Evolutionary conservation across 2,797 vertebrate species (phyloP).

Genomic region (Sebastes iracundus): DNA sequence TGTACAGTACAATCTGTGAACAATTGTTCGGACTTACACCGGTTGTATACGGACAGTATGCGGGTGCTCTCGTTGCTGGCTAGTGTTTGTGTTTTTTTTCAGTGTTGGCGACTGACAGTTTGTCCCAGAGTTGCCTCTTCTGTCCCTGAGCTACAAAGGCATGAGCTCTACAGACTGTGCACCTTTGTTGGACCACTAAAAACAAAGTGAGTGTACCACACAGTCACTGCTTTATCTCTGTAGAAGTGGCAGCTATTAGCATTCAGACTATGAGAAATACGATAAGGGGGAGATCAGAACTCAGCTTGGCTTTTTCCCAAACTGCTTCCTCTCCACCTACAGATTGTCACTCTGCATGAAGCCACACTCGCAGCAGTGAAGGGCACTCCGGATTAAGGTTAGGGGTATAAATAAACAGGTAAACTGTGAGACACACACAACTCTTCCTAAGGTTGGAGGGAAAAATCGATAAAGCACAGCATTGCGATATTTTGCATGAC

Average conservation of each 20-base stretch:
- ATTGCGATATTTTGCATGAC: too few species aligned
- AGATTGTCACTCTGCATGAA: constrained; percentile 19
- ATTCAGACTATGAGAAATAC: background rate
- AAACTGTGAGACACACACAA: background rate
- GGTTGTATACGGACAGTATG: background rate
- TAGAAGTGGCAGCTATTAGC: background rate
- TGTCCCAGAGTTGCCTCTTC: background rate
- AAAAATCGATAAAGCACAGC: too few species aligned
- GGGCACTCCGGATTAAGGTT: constrained; percentile 50
- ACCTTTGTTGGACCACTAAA: background rate
- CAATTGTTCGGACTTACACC: constrained; percentile 6
- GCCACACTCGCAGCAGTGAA: constrained; percentile 36
- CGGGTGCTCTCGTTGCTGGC: background rate
- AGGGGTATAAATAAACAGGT: constrained; percentile 50
- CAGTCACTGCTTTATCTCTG: background rate
- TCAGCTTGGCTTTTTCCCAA: background rate
- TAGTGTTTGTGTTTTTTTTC: background rate
- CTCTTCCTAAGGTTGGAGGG: background rate
- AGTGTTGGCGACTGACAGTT: background rate
- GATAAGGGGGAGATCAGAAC: background rate
- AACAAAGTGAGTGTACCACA: background rate
- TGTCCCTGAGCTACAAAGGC: constrained; percentile 12
- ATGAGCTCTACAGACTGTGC: constrained; percentile 5
- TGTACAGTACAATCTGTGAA: constrained; percentile 24
- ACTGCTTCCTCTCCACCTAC: constrained; percentile 10